Evolutionary conservation across 2,888 invertebrate genomes (phyloP).

Genomic region (Drosophila colorata): DNA sequence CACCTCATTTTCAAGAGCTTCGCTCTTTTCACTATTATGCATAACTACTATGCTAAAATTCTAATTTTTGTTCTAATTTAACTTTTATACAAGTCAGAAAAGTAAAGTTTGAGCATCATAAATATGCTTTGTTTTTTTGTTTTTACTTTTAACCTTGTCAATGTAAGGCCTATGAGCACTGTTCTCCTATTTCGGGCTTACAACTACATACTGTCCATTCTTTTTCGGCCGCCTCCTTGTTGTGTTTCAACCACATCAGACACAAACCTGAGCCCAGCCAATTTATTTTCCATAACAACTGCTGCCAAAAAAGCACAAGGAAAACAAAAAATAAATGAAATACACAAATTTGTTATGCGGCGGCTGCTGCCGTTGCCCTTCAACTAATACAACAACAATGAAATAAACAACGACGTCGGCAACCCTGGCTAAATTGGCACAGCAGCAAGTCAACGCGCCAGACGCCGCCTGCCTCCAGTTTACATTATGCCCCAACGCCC

Average conservation of each 20-base stretch:
- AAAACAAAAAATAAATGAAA: constrained; percentile 16
- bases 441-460: constrained; percentile 58
- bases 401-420: constrained; percentile 28
- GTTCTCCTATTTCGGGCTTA: constrained; percentile 17
- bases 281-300: constrained; percentile 74
- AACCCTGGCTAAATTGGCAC: constrained; percentile 58
- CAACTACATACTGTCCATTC: constrained; percentile 15
- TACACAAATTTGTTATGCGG: constrained; percentile 50
- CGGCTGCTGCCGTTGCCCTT: constrained; percentile 51
- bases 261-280: constrained; percentile 60
- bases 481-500: neutral
- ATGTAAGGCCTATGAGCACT: neutral
- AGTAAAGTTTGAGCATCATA: neutral
- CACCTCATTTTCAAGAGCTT: no score
- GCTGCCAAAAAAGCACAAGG: constrained; percentile 15
- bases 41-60: no score
- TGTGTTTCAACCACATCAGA: constrained; percentile 41
- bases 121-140: no score
- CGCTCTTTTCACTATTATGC: no score
- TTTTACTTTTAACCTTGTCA: neutral
- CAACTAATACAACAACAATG: constrained; percentile 33
- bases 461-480: constrained; percentile 18
- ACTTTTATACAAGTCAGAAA: neutral
- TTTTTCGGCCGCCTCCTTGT: constrained; percentile 35
- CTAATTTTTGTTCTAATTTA: neutral